These are phyloP conservation scores for Tridacna crocea DNA, from an alignment of 2,888 invertebrate species.

Conservation along the genomic window DNA sequence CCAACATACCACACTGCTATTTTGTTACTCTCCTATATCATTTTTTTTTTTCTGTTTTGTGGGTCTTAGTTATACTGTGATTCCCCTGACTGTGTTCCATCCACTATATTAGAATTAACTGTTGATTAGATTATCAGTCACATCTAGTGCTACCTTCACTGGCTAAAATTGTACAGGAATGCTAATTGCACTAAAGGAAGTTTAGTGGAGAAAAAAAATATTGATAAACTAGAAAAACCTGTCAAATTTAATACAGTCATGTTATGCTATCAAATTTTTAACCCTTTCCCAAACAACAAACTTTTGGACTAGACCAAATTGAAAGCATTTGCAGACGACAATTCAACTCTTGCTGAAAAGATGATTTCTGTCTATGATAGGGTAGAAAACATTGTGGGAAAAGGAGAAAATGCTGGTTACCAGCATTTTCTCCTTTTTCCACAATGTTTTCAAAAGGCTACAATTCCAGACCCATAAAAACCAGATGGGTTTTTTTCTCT, in stretches of 20 bases:
- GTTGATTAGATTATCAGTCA: background rate
- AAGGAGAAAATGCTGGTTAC: background rate
- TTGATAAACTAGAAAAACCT: too few species aligned
- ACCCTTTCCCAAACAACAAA: too few species aligned
- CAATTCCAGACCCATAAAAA: too few species aligned
- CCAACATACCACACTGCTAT: slow-evolving; percentile 38
- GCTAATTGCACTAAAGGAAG: background rate
- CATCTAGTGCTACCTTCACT: slow-evolving; percentile 9
- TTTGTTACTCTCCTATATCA: slow-evolving; percentile 22
- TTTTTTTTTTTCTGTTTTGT: slow-evolving; percentile 12
- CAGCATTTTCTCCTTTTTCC: slow-evolving; percentile 6
- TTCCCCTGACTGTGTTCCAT: background rate
- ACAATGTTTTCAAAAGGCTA: too few species aligned
- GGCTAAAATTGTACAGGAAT: slow-evolving; percentile 7
- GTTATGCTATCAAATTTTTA: too few species aligned
- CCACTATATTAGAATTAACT: slow-evolving; percentile 15
- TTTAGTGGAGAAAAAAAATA: background rate
- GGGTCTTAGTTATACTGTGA: slow-evolving; percentile 13
- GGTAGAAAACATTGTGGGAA: slow-evolving; percentile 12
- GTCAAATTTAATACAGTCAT: too few species aligned
- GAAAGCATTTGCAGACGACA: too few species aligned
- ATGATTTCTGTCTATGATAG: too few species aligned
- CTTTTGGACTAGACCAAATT: too few species aligned
- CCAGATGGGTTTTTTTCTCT: too few species aligned
- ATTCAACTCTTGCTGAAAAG: too few species aligned